Base-by-base conservation (phyloP, 2,797 vertebrate species). In the Lithobates sylvaticus region DNA sequence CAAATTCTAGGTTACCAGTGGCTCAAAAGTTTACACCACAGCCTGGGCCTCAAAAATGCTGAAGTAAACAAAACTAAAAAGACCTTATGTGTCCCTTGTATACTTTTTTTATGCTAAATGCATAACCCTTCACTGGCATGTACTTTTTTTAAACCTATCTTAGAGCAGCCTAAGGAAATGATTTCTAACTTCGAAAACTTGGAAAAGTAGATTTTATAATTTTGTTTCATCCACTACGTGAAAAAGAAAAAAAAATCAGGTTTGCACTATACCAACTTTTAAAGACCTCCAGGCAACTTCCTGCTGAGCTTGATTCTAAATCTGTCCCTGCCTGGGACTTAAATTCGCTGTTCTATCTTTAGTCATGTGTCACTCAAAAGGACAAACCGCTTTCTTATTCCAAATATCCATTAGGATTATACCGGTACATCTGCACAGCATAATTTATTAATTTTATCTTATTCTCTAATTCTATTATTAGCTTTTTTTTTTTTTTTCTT, bases 381-480 rank as follows among this genome's bases (percentile, higher is more conserved):
- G 54, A 61, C 54, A 61, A 61, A 23, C 54, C 8, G 54, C 54
- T 61, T 4, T 61, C 54, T 61, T 61, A 61, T 61, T 61, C 54
- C 54, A 61, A 61, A 61, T 61, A 61, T 61, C 54, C 54, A 61
- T 61, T 61, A 61, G 54, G 54, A 61, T 61, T 61, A 61, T 61
- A 61, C 54, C 0, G 54, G 21, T 23, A 23, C 5, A 18, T 23
- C 21, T 23, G 54, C 21, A 61, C 54, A 61, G 54, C 54, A 61
- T 61, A 9, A 23, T 61, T 61, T 61, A 61, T 61, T 61, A 61
- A 61, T 23, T 61, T 74, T 39, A n/a, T 44, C 50, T 74, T 74
- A 44, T 74, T 29, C 34, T 70, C 68, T 32, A 70, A 32, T 70
- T 70, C 18, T 70, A 29, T 70, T 34, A 61, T 61, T 61, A 61